Conservation (phyloP, 92 coral and sea anemone species). For the Desmophyllum pertusum region DNA sequence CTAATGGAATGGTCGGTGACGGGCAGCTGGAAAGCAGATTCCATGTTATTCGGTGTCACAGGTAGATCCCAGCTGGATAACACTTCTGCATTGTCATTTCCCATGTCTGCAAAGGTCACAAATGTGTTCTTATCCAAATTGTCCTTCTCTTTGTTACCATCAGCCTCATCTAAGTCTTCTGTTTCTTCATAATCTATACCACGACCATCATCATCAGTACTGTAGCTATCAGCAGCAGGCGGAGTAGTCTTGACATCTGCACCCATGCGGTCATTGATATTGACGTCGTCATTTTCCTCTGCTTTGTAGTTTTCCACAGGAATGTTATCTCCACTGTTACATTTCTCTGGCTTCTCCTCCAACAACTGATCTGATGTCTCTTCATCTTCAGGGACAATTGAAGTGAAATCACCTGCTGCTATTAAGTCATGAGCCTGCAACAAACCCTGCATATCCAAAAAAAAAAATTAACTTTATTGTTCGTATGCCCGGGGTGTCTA, state of each 20-base stretch:
- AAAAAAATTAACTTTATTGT: background rate
- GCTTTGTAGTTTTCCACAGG: background rate
- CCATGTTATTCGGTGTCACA: too few relatives aligned
- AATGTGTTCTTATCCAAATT: background rate
- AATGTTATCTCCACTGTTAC: background rate
- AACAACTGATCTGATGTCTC: background rate
- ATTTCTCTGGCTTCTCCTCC: background rate
- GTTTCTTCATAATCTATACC: background rate
- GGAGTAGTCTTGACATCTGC: background rate
- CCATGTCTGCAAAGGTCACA: background rate
- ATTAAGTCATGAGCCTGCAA: conserved; percentile 57
- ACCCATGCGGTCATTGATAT: background rate
- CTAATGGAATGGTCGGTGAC: background rate
- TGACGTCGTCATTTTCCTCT: background rate
- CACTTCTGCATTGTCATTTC: background rate
- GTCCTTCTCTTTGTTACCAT: background rate
- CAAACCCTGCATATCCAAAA: conserved; percentile 41
- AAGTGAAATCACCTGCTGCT: conserved; percentile 40
- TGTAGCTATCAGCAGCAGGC: background rate
- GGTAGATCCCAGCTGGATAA: background rate
- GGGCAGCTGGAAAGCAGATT: background rate
- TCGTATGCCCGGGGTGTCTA: too few relatives aligned
- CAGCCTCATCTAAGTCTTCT: background rate
- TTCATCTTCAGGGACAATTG: conserved; percentile 20
- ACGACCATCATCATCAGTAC: background rate